Evolutionary conservation across 2,113 vertebrate genomes (phyloP).

Genomic region (Aldabrachelys gigantea): DNA sequence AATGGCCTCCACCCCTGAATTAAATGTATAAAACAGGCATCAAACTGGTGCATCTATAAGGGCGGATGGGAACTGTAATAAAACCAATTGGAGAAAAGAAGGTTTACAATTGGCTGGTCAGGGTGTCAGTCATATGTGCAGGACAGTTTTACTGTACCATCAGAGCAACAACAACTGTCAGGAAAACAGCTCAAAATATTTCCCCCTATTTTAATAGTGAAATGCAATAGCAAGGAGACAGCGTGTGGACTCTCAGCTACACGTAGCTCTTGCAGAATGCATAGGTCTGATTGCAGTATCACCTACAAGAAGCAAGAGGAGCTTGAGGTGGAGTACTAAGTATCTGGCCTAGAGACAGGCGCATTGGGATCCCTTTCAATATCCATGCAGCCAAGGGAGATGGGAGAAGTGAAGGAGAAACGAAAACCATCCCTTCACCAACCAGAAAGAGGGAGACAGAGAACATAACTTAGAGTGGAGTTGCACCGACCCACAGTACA

Average conservation of each 20-base stretch:
- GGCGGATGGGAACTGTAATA: not conserved
- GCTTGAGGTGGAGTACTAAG: not conserved
- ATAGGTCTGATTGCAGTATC: not conserved
- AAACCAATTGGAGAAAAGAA: not conserved
- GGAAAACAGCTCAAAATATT: not conserved
- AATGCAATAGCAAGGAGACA: not conserved
- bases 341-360: not conserved
- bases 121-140: not conserved
- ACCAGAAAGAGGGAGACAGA: not conserved
- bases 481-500: not conserved
- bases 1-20: not conserved
- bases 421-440: not conserved
- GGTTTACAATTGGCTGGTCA: not conserved
- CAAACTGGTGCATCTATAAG: not conserved
- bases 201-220: not conserved
- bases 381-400: not conserved
- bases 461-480: not conserved
- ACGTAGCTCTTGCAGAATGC: not conserved
- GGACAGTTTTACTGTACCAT: not conserved
- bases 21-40: fast-evolving
- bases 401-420: not conserved
- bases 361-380: not conserved
- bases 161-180: not conserved
- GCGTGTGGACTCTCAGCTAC: not conserved
- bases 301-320: not conserved